Evolutionary conservation across 1,140 invertebrate species (phyloP).

Genomic region (Hycleus cichorii): DNA sequence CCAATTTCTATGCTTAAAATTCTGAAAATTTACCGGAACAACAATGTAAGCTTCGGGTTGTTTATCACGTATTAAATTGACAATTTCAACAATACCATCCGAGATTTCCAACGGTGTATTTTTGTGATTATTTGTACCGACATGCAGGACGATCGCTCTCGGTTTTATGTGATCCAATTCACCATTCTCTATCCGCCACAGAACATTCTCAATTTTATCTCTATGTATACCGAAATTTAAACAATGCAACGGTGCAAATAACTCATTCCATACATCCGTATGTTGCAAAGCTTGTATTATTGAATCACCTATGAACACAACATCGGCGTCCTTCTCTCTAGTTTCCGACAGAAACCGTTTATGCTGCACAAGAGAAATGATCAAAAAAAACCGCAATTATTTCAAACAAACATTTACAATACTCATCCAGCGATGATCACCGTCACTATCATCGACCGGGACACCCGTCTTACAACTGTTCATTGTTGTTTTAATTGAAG

Average conservation of each 20-base stretch:
- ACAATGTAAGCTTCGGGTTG: slow-evolving; percentile 73
- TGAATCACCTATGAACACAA: slow-evolving; percentile 86
- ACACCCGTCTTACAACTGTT: slow-evolving; percentile 33
- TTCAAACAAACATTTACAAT: slow-evolving; percentile 32
- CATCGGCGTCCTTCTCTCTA: slow-evolving; percentile 80
- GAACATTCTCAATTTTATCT: slow-evolving; percentile 78
- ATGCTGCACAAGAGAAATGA: slow-evolving; percentile 54
- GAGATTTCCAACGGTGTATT: slow-evolving; percentile 69
- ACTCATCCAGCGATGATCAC: slow-evolving; percentile 41
- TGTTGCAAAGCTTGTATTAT: slow-evolving; percentile 70
- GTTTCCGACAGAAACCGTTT: slow-evolving; percentile 72
- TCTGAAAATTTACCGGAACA: slow-evolving; percentile 61
- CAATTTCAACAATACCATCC: slow-evolving; percentile 72
- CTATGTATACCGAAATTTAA: slow-evolving; percentile 86
- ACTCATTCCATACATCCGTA: slow-evolving; percentile 75
- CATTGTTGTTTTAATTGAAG: slow-evolving; percentile 27
- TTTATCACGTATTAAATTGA: slow-evolving; percentile 62
- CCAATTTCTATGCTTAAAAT: not conserved
- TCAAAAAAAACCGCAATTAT: too few relatives aligned
- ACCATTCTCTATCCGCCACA: slow-evolving; percentile 84
- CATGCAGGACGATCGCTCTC: slow-evolving; percentile 70
- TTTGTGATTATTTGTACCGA: slow-evolving; percentile 80
- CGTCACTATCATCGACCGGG: slow-evolving; percentile 37
- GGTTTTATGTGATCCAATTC: slow-evolving; percentile 81
- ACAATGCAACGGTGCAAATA: slow-evolving; percentile 80